Conservation (phyloP, 2,888 invertebrate genomes). For the Shargacucullia verbasci region DNA sequence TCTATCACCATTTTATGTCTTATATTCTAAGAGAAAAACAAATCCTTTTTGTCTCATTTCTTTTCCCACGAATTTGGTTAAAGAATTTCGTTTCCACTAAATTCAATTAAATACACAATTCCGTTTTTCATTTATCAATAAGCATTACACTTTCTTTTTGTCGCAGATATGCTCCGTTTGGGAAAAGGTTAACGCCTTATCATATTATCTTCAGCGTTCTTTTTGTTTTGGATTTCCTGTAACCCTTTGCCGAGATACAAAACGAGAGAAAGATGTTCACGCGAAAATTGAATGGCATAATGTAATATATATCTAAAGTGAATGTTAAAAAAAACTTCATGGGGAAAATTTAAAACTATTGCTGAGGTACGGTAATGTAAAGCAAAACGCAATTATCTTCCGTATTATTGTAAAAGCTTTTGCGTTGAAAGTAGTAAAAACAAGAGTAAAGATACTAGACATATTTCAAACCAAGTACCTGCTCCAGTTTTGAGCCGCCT, state of each 20-base stretch:
- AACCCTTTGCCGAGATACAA: slow-evolving; percentile 23
- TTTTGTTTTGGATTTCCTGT: slow-evolving; percentile 24
- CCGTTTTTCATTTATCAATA: slow-evolving; percentile 17
- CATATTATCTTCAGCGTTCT: slow-evolving; percentile 29
- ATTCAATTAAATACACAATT: slow-evolving; percentile 1
- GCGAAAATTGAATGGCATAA: slow-evolving; percentile 9
- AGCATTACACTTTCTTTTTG: slow-evolving; percentile 31
- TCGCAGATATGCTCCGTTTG: slow-evolving; percentile 15
- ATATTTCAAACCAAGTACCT: slow-evolving; percentile 37
- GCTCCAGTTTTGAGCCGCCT: slow-evolving; percentile 23
- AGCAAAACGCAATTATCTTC: slow-evolving; percentile 46
- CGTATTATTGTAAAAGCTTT: slow-evolving; percentile 55
- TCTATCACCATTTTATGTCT: no score
- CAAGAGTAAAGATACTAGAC: slow-evolving; percentile 29
- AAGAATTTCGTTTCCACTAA: no score
- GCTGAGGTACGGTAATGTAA: slow-evolving; percentile 18
- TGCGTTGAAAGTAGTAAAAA: slow-evolving; percentile 38
- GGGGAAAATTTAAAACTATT: slow-evolving; percentile 27
- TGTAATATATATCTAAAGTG: slow-evolving; percentile 8
- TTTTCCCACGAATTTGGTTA: no score
- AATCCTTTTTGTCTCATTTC: no score
- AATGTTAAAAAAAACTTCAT: slow-evolving; percentile 8
- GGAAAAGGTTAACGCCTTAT: slow-evolving; percentile 36
- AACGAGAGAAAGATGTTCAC: slow-evolving; percentile 1
- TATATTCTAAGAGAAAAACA: no score